Conservation (phyloP, 2,113 vertebrate species). For the Strix uralensis region DNA sequence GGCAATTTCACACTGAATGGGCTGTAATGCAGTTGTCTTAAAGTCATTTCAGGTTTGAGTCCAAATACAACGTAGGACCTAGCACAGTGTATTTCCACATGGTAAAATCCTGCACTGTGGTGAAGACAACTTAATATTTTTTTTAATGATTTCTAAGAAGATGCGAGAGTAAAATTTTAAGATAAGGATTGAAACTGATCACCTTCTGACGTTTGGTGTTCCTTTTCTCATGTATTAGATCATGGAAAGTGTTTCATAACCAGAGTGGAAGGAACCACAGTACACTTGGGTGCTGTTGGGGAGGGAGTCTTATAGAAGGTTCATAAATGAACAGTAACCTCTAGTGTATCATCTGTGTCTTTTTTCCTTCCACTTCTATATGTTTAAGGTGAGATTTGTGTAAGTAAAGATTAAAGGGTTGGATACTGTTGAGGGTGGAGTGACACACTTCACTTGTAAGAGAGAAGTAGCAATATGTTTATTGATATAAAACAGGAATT, state of each 20-base stretch:
- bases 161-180: not conserved
- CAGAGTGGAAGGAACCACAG: not conserved
- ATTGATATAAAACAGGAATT: too few relatives aligned
- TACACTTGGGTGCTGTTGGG: not conserved
- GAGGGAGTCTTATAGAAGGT: not conserved
- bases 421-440: not conserved
- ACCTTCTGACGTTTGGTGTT: not conserved
- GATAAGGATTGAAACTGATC: not conserved
- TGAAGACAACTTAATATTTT: not conserved
- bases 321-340: rapidly evolving
- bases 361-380: not conserved
- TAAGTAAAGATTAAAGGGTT: not conserved
- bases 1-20: not conserved
- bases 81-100: not conserved
- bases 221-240: not conserved
- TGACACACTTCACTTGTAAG: too few relatives aligned
- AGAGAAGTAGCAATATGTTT: too few relatives aligned
- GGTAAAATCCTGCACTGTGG: not conserved
- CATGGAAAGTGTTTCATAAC: not conserved
- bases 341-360: rapidly evolving
- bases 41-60: not conserved
- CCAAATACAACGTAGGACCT: not conserved
- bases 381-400: not conserved
- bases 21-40: not conserved
- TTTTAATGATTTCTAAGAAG: not conserved